Evolutionary conservation across 2,888 invertebrate species (phyloP), one percentile per base, ranked within the genome.

Genomic region (Hydraecia micacea): DNA sequence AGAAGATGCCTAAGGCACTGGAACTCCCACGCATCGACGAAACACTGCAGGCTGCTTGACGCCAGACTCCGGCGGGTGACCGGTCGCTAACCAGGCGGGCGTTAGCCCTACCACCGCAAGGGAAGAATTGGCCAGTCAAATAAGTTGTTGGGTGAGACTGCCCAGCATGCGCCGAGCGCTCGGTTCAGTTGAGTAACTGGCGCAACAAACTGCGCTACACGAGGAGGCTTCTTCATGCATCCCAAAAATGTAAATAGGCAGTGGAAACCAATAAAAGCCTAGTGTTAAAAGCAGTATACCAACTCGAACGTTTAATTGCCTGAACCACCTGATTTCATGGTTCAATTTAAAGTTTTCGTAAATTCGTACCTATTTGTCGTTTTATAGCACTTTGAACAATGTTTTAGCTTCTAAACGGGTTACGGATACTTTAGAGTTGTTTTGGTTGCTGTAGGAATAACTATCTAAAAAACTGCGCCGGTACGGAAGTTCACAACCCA

Each of bases 281-380:
- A 42, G 67, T 69, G 15, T 13, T 58, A 46, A 63, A 28, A 81
- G 32, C 71, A 66, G 58, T 81, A 58, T 55, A 75, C 69, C 2
- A 62, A 81, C 68, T 4, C 3, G 8, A 46, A 32, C n/a, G 25
- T 70, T 80, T 83, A 82, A 71, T 81, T 68, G 25, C 42, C 49
- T 1, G 15, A 66, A 46, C 36, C 52, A n/a, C 36, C 21, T 71
- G 70, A 81, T 70, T 81, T 77, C 36, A 72, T 39, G 63, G 39
- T 36, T 77, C 77, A 71, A 85, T 86, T 77, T 63, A 65, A 86
- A 86, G 70, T 86, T 86, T 77, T 25, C 1, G n/a, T n/a, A n/a
- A n/a, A 15, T 25, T 39, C 15, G 15, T 73, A 25, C 18, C 42
- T 11, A 39, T 81, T 70, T 70, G 49, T 71, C 77, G 36, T 60